These are phyloP conservation scores for Scarus forsteni DNA, from an alignment of 2,797 vertebrate species.

Conservation along the genomic window DNA sequence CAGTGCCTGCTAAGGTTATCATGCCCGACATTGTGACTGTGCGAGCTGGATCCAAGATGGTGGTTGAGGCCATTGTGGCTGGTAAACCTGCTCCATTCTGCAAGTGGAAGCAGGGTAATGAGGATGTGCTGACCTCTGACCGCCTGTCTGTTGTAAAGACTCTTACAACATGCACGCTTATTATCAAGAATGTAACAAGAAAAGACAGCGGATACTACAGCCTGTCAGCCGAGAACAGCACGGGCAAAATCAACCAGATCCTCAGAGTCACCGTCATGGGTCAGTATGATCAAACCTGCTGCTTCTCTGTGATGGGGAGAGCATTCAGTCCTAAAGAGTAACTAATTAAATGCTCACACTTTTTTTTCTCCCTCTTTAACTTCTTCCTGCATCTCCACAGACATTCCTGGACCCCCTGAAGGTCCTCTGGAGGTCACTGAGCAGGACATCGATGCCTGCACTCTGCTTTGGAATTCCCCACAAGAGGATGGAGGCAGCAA, in stretches of 20 bases:
- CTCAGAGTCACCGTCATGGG: conserved; percentile 93
- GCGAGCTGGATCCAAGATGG: conserved; percentile 95
- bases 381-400: conserved; percentile 71
- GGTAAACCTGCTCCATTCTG: conserved; percentile 93
- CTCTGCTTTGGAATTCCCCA: conserved; percentile 94
- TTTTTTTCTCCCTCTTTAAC: not conserved
- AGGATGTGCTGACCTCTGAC: conserved; percentile 92
- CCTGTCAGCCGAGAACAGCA: conserved; percentile 94
- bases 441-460: conserved; percentile 93
- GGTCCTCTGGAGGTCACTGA: conserved; percentile 94
- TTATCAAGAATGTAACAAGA: conserved; percentile 93
- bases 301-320: not conserved
- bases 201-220: conserved; percentile 95
- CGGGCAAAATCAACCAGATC: conserved; percentile 90
- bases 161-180: conserved; percentile 87
- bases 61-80: conserved; percentile 93
- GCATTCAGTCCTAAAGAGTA: too few relatives aligned
- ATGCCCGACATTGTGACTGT: conserved; percentile 92
- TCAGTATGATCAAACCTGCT: conserved; percentile 73
- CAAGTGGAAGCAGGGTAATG: conserved; percentile 93
- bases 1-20: conserved; percentile 95
- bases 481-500: conserved; percentile 96
- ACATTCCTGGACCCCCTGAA: conserved; percentile 95
- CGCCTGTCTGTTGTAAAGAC: conserved; percentile 92
- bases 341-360: not conserved